phyloP scores from a whole-genome alignment of 35 echinoderm and acorn worm genomes.

The Hemicentrotus pulcherrimus region DNA sequence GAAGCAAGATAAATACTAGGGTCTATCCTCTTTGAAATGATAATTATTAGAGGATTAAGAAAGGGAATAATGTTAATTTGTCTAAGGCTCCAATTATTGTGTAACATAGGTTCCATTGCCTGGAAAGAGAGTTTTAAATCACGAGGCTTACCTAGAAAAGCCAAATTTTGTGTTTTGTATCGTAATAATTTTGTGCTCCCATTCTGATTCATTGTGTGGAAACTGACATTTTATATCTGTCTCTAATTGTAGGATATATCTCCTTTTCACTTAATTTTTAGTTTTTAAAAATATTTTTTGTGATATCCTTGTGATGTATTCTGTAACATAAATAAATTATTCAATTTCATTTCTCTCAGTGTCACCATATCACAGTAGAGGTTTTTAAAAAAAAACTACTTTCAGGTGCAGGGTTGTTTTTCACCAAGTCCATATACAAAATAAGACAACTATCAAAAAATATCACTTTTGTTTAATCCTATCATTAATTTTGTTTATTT shows the following conservation, averaged over 20 bases:
- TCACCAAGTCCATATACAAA: not conserved
- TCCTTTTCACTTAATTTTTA: too few species aligned
- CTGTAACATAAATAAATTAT: too few species aligned
- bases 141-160: too few species aligned
- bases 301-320: too few species aligned
- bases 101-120: not conserved
- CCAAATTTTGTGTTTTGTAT: too few species aligned
- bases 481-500: not conserved
- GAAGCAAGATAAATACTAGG: not conserved
- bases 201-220: too few species aligned
- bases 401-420: not conserved
- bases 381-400: not conserved
- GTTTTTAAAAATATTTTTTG: too few species aligned
- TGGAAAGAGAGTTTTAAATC: not conserved
- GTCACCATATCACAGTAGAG: not conserved
- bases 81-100: not conserved
- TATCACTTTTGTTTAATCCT: not conserved
- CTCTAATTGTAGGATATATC: too few species aligned
- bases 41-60: not conserved
- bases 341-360: too few species aligned
- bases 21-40: not conserved
- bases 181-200: too few species aligned
- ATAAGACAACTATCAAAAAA: not conserved
- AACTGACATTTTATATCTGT: too few species aligned
- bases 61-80: not conserved